Evolutionary conservation across 2,113 vertebrate species (phyloP), one percentile per base, ranked within the genome.

Genomic region (Gallinago media): DNA sequence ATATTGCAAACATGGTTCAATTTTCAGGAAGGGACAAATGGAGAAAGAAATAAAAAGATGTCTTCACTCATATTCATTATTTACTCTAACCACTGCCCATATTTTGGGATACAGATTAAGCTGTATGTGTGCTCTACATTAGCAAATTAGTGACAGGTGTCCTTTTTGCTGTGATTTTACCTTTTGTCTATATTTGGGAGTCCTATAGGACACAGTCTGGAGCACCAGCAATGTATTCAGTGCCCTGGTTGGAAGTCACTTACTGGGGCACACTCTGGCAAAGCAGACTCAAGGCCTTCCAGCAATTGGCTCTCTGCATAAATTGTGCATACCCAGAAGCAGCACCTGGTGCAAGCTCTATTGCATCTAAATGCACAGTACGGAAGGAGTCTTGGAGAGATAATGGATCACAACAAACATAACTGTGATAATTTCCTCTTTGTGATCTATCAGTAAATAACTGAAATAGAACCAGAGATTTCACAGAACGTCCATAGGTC

Each of bases 261-360:
- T 8, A 8, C 3, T 44, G 40, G 7, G 50, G 12, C 15, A 70
- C 0, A 1, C 6, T 5, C 2, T 5, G 14, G 9, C 26, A 61
- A 85, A 62, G 17, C 42, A 81, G 56, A 78, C 36, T 4, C 8
- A 38, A 66, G 27, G 13, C 18, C 18, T 55, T 76, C 32, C 17
- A 81, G 34, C 12, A 77, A 2, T 0, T 68, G 32, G 1, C 8
- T 85, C 2, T 31, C 36, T 54, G 15, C 6, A 5, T 21, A 29
- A 36, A 5, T 20, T 78, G 9, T 62, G 20, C 5, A 8, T 18
- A 9, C 9, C 21, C 32, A 47, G 26, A 89, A 63, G 7, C 11
- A 65, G 14, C 8, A 65, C 31, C 6, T 65, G 27, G 23, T 72
- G 16, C 21, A 86, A 89, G 8, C 15, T 9, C 32, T 15, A 22